Conservation (phyloP, 2,888 invertebrate genomes). For the Dasypolia templi region DNA sequence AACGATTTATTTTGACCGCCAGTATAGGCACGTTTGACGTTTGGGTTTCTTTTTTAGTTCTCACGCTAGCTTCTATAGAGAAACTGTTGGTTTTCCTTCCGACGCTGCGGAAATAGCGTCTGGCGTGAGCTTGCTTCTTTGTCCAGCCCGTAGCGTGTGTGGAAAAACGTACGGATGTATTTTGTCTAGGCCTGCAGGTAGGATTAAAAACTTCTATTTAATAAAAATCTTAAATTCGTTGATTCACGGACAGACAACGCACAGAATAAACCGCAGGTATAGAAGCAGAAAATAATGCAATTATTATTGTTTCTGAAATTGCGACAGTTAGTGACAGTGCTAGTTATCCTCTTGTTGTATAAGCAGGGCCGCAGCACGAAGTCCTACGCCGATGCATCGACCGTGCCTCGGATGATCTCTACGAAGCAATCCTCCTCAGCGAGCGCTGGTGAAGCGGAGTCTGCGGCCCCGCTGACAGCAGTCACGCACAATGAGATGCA, state of each 20-base stretch:
- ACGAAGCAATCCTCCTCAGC: neutral
- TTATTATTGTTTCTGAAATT: neutral
- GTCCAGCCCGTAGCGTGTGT: no score
- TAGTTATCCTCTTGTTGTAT: neutral
- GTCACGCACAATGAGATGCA: constrained; percentile 32
- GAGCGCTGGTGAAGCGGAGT: no score
- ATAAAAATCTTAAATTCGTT: neutral
- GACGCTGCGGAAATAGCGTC: no score
- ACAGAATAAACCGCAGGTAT: neutral
- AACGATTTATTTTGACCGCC: no score
- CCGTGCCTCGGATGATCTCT: neutral
- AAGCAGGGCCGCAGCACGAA: neutral
- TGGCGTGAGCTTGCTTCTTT: no score
- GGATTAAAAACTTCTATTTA: neutral
- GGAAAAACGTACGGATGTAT: no score
- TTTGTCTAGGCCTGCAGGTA: no score
- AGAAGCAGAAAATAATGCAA: no score
- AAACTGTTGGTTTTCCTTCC: no score
- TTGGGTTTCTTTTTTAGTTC: no score
- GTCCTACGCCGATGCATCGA: neutral
- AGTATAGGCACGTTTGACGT: no score
- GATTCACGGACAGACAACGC: neutral
- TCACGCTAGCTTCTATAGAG: no score
- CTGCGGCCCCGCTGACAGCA: fast-evolving
- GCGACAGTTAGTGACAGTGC: neutral